A percentile compares a stretch with the other conserved stretches of the same genome.
phyloP scores from a whole-genome alignment of 2,113 vertebrate genomes.

The Eubucco bourcierii region DNA sequence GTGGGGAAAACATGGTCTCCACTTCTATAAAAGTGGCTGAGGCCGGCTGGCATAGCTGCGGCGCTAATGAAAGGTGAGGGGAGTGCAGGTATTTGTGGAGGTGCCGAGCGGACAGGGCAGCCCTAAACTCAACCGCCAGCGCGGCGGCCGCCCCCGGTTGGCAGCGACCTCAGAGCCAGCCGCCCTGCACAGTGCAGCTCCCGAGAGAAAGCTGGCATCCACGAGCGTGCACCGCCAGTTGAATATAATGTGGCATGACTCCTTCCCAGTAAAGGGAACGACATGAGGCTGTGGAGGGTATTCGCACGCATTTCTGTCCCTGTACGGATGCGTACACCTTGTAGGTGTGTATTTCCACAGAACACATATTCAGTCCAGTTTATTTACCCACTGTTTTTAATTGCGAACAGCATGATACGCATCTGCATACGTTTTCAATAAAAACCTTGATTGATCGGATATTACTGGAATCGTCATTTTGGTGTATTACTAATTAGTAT shows the following conservation, averaged over 20 bases:
- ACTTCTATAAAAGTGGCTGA: slow-evolving; percentile 22
- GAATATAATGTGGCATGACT: background rate
- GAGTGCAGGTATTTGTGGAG: background rate
- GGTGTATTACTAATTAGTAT: background rate
- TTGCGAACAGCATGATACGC: background rate
- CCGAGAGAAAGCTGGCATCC: background rate
- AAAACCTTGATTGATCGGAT: background rate
- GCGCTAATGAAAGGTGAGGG: background rate
- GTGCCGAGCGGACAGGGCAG: slow-evolving; percentile 4
- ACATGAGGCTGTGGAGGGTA: background rate
- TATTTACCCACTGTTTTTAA: background rate
- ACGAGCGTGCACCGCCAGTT: background rate
- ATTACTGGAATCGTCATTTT: background rate
- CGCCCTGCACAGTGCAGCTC: background rate
- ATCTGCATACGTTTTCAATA: background rate
- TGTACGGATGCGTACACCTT: background rate
- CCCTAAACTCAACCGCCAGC: background rate
- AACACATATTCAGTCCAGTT: background rate
- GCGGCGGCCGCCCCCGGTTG: background rate
- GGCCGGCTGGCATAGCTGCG: background rate
- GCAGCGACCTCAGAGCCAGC: background rate
- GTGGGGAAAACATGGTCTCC: slow-evolving; percentile 24
- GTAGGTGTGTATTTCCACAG: background rate
- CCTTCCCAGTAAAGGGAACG: background rate
- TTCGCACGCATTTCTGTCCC: background rate